Evolutionary conservation across 2,888 invertebrate genomes (phyloP), one percentile per base, ranked within the genome.

Genomic region (Zygaena filipendulae): DNA sequence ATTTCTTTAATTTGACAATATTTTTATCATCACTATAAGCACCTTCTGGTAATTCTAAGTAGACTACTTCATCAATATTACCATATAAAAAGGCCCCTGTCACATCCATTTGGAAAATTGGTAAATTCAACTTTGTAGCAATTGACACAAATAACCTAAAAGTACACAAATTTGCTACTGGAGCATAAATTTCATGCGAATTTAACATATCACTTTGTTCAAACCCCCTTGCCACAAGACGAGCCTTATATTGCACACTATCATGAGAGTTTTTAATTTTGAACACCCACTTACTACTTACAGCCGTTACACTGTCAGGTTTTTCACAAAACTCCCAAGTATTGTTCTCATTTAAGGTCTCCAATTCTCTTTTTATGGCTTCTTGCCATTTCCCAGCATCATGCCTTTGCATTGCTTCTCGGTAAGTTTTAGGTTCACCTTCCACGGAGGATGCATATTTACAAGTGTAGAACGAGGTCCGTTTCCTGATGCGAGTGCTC

Each of bases 271-370:
- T 14, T 25, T 42, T 49, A 3, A 37, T 32, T 27, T 42, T 45
- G 30, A 48, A 49, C 0, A 49, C 45, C 47, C 44, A 48, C 21
- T 51, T 49, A 23, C 33, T 41, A 29, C 24, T 36, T 3, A 45
- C 22, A 1, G 31, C n/a, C 9, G 40, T 43, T 9, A 19, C 18
- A 26, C 16, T 30, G 1, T 5, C 18, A 2, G 42, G 40, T 25
- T 9, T 0, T 3, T 43, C 25, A 25, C 35, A 35, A 4, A 33
- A 2, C 3, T 25, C 20, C 43, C 41, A 42, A 12, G 40, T 42
- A 13, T 42, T 35, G n/a, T 36, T 35, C 13, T 35, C 29, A 9
- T 28, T 31, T 3, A 39, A 23, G 1, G 29, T 39, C 12, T 37
- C 3, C 7, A 38, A 8, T 22, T 37, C 33, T 12, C 10, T 35